Percentiles rank a stretch among this genome's conserved stretches.
phyloP scores from a whole-genome alignment of 2,113 vertebrate species.

The Sus scrofa region T2T-Sscrofa CM000819.6:111557501-111558000 shows the following conservation, averaged over 20 bases:
- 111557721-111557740: conserved; percentile 36
- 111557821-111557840: conserved; percentile 74
- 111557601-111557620: background rate
- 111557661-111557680: background rate
- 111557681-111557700: background rate
- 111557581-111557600: background rate
- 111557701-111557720: background rate
- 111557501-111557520: background rate
- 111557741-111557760: conserved; percentile 42
- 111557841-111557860: conserved; percentile 66
- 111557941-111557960: background rate
- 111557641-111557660: background rate
- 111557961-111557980: background rate
- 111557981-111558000: background rate
- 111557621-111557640: background rate
- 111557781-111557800: conserved; percentile 58
- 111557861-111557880: conserved; percentile 57
- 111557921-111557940: background rate
- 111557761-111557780: conserved; percentile 33
- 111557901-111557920: conserved; percentile 26
- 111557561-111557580: background rate
- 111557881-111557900: conserved; percentile 51
- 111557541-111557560: background rate
- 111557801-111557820: conserved; percentile 46
- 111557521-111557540: background rate